A percentile compares a stretch with the other conserved stretches of the same genome.
phyloP scores from a whole-genome alignment of 2,797 vertebrate species.

The Lacerta bilineata region DNA sequence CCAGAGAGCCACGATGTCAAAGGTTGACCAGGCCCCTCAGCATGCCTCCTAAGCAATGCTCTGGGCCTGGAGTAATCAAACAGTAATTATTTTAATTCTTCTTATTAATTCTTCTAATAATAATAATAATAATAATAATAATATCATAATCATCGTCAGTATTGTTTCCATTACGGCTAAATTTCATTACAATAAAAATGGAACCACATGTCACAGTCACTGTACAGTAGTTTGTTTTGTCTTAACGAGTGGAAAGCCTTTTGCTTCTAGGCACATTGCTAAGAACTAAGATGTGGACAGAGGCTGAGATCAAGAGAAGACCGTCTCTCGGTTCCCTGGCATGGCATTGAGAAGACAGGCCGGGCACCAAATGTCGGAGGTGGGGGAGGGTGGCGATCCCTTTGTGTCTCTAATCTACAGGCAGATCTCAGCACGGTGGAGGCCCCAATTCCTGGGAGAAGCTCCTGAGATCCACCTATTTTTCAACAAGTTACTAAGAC shows the following conservation, averaged over 20 bases:
- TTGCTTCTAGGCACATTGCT: conserved; percentile 71
- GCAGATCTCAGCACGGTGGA: not conserved
- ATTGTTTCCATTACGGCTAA: conserved; percentile 66
- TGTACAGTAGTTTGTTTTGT: conserved; percentile 68
- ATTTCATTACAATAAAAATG: conserved; percentile 78
- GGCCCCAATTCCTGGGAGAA: conserved; percentile 9
- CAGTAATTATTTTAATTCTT: conserved; percentile 59
- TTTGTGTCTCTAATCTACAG: not conserved
- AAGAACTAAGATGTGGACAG: conserved; percentile 57
- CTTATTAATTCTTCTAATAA: not conserved
- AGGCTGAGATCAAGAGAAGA: conserved; percentile 27
- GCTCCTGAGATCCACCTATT: conserved; percentile 16
- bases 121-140: not conserved
- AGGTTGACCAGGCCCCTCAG: conserved; percentile 54
- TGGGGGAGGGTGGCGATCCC: not conserved
- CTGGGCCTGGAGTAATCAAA: conserved; percentile 74
- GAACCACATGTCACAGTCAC: conserved; percentile 78
- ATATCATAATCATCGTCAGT: not conserved
- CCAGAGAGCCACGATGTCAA: conserved; percentile 24
- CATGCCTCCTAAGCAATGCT: conserved; percentile 34
- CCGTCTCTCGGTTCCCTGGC: conserved; percentile 6
- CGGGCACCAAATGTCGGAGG: not conserved
- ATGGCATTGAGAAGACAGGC: not conserved
- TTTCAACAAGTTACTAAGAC: conserved; percentile 8
- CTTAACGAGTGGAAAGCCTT: conserved; percentile 52